Conservation (phyloP, 2,888 invertebrate species). For the Cremastinae sp. region DNA sequence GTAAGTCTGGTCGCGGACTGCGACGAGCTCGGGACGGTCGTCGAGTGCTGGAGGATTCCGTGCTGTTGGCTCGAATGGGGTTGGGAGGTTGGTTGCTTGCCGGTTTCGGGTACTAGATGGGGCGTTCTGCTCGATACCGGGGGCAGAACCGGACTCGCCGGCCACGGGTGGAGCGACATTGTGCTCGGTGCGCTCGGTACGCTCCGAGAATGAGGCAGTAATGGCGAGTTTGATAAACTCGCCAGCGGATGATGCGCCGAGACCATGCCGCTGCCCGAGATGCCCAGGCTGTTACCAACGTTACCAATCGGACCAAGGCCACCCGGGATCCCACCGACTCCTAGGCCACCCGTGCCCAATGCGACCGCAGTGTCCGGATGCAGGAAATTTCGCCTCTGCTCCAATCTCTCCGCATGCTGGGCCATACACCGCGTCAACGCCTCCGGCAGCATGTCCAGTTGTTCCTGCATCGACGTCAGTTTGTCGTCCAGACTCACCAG, state of each 20-base stretch:
- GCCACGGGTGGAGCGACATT: constrained; percentile 88
- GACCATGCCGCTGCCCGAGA: constrained; percentile 69
- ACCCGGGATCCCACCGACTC: constrained; percentile 80
- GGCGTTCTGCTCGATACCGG: constrained; percentile 86
- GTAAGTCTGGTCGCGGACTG: constrained; percentile 75
- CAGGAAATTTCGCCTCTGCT: constrained; percentile 91
- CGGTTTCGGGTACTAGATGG: constrained; percentile 87
- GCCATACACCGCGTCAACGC: constrained; percentile 88
- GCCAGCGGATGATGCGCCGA: constrained; percentile 74
- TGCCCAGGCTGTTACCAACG: constrained; percentile 67
- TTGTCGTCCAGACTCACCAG: constrained; percentile 96
- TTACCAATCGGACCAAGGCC: constrained; percentile 43
- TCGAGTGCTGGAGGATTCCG: constrained; percentile 55
- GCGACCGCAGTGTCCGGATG: constrained; percentile 92
- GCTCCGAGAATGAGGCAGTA: constrained; percentile 81
- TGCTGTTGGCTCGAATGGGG: constrained; percentile 54
- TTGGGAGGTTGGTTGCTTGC: constrained; percentile 62
- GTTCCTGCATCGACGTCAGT: constrained; percentile 91
- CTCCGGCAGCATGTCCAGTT: constrained; percentile 92
- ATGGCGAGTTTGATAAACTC: constrained; percentile 74
- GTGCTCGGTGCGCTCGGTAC: constrained; percentile 82
- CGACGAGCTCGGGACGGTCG: constrained; percentile 67
- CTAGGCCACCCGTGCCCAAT: constrained; percentile 78
- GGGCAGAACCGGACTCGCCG: constrained; percentile 89
- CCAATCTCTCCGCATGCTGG: constrained; percentile 88